Conservation (phyloP, 2,888 invertebrate genomes). For the Agrotis exclamationis region DNA sequence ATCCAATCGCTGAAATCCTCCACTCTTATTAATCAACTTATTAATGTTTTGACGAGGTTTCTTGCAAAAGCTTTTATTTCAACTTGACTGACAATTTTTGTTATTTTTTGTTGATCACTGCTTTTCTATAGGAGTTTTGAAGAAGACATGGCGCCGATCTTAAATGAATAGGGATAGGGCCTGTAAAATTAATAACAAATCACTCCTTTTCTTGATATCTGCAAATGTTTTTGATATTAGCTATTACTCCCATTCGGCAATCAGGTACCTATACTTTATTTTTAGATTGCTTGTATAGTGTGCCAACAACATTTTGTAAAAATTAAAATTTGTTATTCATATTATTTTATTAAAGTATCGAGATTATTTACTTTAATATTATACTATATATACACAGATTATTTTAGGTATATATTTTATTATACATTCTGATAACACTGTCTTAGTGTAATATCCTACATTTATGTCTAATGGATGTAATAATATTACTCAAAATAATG, state of each 20-base stretch:
- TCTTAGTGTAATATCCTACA: constrained; percentile 21
- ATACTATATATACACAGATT: constrained; percentile 20
- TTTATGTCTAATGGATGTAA: constrained; percentile 39
- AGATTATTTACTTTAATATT: constrained; percentile 36
- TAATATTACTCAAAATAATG: constrained; percentile 46
- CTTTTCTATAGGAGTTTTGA: background rate
- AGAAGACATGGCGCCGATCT: background rate
- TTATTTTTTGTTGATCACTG: background rate
- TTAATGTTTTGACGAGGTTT: constrained; percentile 59
- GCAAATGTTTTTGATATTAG: constrained; percentile 13
- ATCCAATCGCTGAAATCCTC: constrained; percentile 56
- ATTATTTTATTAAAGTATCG: constrained; percentile 20
- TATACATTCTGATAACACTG: constrained; percentile 29
- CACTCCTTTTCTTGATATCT: constrained; percentile 11
- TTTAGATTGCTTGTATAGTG: constrained; percentile 48
- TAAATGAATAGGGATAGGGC: background rate
- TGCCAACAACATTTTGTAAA: constrained; percentile 51
- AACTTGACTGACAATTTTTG: constrained; percentile 23
- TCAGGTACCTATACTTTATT: constrained; percentile 28
- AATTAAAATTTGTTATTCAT: constrained; percentile 46
- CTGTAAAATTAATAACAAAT: background rate
- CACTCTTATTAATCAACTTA: constrained; percentile 32
- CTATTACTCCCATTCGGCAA: constrained; percentile 17
- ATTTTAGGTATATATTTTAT: constrained; percentile 36
- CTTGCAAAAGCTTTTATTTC: constrained; percentile 47